Conservation (phyloP, 2,797 vertebrate species). For the Lacerta agilis region DNA sequence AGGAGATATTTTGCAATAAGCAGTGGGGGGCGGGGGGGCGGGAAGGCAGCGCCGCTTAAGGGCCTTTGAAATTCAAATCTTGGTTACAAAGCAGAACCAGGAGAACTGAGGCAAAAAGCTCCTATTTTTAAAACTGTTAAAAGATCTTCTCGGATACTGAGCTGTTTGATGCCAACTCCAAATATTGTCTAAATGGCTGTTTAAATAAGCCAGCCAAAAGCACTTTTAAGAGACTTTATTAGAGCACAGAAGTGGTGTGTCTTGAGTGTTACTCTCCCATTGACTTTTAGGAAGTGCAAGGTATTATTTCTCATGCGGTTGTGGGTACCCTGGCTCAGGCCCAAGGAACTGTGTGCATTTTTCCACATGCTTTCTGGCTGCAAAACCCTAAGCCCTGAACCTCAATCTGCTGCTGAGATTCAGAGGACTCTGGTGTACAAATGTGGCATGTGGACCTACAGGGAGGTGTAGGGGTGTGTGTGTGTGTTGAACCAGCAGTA, state of each 20-base stretch:
- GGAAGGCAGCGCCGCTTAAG: constrained; percentile 25
- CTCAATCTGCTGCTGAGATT: too few species aligned
- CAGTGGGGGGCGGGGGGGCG: not conserved
- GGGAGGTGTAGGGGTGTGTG: too few species aligned
- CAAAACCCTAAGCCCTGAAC: not conserved
- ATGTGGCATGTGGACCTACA: too few species aligned
- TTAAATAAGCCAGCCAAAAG: constrained; percentile 51
- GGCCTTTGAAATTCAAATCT: constrained; percentile 43
- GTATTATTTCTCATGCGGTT: not conserved
- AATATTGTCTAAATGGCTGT: constrained; percentile 53
- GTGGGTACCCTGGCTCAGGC: not conserved
- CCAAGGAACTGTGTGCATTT: not conserved
- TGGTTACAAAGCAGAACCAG: constrained; percentile 24
- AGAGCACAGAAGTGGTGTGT: constrained; percentile 23
- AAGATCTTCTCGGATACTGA: constrained; percentile 37
- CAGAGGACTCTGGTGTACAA: too few species aligned
- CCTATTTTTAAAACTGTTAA: constrained; percentile 37
- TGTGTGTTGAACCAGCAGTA: too few species aligned
- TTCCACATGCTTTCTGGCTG: not conserved
- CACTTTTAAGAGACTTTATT: constrained; percentile 44
- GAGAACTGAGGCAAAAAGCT: not conserved
- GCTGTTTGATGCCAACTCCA: constrained; percentile 44
- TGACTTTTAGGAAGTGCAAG: constrained; percentile 37
- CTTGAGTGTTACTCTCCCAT: constrained; percentile 21
- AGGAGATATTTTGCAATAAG: constrained; percentile 26